Conservation (phyloP, 2,797 vertebrate genomes). For the Pangasius krempfi region DNA sequence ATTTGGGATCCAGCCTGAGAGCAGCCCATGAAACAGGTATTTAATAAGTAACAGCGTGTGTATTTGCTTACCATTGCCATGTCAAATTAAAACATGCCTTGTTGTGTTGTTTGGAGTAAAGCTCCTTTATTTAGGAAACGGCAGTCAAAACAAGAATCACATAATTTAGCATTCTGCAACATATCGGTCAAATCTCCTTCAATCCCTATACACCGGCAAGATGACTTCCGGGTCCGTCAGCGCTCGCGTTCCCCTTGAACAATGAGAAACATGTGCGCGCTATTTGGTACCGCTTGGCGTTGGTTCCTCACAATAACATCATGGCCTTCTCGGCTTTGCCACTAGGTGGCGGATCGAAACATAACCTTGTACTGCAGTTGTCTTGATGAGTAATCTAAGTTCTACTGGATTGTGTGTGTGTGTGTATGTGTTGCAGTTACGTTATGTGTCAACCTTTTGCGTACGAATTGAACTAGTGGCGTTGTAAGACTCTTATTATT, state of each 20-base stretch:
- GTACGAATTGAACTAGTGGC: background rate
- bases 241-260: constrained; percentile 43
- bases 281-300: constrained; percentile 56
- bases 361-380: background rate
- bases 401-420: background rate
- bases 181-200: constrained; percentile 69
- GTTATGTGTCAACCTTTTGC: background rate
- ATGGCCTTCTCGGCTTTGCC: background rate
- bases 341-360: constrained; percentile 29
- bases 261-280: background rate
- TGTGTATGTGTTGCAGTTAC: background rate
- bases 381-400: background rate
- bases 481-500: background rate
- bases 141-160: background rate
- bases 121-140: background rate
- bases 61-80: constrained; percentile 26
- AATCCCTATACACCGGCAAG: constrained; percentile 44
- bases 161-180: background rate
- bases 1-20: background rate
- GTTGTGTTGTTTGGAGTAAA: background rate
- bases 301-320: constrained; percentile 11
- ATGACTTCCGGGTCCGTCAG: constrained; percentile 56
- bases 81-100: background rate
- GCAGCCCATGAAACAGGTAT: background rate
- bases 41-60: background rate